These are phyloP conservation scores for Graptemys geographica DNA, from an alignment of 2,797 vertebrate genomes.

Conservation along the genomic window DNA sequence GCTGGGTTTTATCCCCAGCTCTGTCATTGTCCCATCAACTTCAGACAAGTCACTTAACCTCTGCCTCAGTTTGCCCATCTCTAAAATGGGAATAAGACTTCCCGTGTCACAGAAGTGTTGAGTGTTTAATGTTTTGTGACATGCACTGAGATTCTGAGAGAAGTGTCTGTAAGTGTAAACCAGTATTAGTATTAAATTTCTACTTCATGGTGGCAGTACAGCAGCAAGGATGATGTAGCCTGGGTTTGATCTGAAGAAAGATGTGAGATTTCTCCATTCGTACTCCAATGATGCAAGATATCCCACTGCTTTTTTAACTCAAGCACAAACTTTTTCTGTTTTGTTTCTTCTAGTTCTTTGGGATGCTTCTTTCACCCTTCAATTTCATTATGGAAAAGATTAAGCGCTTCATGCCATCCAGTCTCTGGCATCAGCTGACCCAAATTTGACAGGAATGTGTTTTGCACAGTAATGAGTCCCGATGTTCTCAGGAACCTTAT, in stretches of 20 bases:
- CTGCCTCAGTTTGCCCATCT: not conserved
- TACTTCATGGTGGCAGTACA: fast-evolving
- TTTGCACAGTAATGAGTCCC: not conserved
- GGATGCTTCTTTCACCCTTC: slow-evolving; percentile 88
- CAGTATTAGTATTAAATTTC: not conserved
- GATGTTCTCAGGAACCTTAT: not conserved
- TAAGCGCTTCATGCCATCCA: slow-evolving; percentile 88
- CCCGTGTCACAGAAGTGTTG: not conserved
- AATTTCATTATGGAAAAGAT: slow-evolving; percentile 88
- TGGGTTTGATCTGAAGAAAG: not conserved
- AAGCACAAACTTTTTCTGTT: slow-evolving; percentile 38
- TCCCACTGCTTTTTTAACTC: not conserved
- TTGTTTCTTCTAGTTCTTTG: slow-evolving; percentile 86
- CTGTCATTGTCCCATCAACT: not conserved
- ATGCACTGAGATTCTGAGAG: not conserved
- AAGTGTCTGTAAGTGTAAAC: not conserved
- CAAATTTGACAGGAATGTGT: slow-evolving; percentile 79
- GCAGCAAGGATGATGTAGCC: not conserved
- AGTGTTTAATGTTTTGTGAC: not conserved
- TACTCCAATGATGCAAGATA: not conserved
- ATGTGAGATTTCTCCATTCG: fast-evolving
- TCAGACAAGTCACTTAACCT: not conserved
- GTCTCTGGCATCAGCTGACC: slow-evolving; percentile 87
- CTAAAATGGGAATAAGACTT: not conserved
- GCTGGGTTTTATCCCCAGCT: not conserved